Conservation (phyloP, 53 echinoderm and acorn worm genomes). For the Glandiceps talaboti region DNA sequence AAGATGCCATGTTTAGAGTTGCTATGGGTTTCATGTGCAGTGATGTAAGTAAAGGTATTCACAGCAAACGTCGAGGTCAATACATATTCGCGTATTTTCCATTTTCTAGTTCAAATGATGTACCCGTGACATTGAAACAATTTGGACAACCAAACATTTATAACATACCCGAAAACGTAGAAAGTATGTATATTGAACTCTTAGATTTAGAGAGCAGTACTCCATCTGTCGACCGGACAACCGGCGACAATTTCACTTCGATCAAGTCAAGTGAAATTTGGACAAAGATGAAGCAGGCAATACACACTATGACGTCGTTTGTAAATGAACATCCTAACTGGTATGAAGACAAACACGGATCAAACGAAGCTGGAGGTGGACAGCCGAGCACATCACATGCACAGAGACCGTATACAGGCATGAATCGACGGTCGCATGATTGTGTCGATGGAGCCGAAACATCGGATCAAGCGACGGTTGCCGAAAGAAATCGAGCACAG, state of each 20-base stretch:
- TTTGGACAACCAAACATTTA: neutral
- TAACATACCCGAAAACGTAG: neutral
- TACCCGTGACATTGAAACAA: neutral
- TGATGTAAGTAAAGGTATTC: neutral
- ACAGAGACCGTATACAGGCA: too few relatives aligned
- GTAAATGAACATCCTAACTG: neutral
- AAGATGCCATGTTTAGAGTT: neutral
- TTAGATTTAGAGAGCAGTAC: neutral
- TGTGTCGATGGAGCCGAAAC: too few relatives aligned
- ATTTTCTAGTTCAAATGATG: neutral
- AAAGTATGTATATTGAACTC: neutral
- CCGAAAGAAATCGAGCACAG: too few relatives aligned
- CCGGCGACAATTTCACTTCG: too few relatives aligned
- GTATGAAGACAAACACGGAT: neutral
- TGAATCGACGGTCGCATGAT: too few relatives aligned
- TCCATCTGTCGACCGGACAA: too few relatives aligned
- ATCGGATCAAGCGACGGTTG: too few relatives aligned
- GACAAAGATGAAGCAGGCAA: too few relatives aligned
- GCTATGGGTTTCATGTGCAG: neutral
- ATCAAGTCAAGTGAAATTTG: too few relatives aligned
- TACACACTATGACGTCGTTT: neutral
- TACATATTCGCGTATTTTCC: neutral
- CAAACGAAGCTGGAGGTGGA: too few relatives aligned
- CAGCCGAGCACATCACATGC: too few relatives aligned
- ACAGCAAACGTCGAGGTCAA: neutral